These are phyloP conservation scores for Galeruca laticollis DNA, from an alignment of 2,888 invertebrate genomes.

Conservation along the genomic window DNA sequence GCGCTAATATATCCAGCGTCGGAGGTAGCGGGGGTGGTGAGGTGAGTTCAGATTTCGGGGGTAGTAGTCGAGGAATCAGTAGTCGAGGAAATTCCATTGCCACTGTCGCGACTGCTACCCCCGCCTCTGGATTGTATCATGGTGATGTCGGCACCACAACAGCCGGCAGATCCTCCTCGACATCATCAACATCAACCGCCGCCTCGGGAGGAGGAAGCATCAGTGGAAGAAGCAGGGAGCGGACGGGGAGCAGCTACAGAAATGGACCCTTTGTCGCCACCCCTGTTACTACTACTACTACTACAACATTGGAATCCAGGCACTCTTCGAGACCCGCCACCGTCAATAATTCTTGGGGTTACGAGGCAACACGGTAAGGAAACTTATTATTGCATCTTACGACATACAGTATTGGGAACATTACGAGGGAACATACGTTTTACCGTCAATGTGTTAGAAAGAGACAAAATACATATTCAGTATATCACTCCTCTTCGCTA, in stretches of 20 bases:
- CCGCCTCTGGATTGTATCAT: constrained; percentile 33
- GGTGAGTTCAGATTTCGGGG: constrained; percentile 11
- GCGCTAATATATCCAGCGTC: constrained; percentile 8
- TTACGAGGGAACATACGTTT: too few species aligned
- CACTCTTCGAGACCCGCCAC: constrained; percentile 44
- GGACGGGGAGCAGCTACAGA: constrained; percentile 44
- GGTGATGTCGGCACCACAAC: constrained; percentile 19
- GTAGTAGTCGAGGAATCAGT: constrained; percentile 19
- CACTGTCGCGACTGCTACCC: constrained; percentile 36
- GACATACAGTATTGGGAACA: too few species aligned
- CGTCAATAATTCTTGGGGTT: constrained; percentile 42
- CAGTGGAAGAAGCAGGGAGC: constrained; percentile 47
- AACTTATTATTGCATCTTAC: background rate
- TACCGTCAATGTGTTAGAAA: too few species aligned
- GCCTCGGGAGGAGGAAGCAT: constrained; percentile 31
- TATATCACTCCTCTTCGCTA: too few species aligned
- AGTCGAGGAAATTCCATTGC: constrained; percentile 14
- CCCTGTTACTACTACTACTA: constrained; percentile 18
- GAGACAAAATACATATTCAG: too few species aligned
- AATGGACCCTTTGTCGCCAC: constrained; percentile 52
- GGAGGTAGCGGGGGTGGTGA: constrained; percentile 21
- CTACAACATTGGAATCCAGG: constrained; percentile 28
- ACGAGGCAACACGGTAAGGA: constrained; percentile 63
- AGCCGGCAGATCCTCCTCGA: constrained; percentile 20
- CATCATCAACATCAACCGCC: constrained; percentile 21